Percentiles rank a stretch among this genome's conserved stretches.
These are phyloP conservation scores for Cheilosia vulpina DNA, from an alignment of 2,888 invertebrate genomes.

Conservation along the genomic window DNA sequence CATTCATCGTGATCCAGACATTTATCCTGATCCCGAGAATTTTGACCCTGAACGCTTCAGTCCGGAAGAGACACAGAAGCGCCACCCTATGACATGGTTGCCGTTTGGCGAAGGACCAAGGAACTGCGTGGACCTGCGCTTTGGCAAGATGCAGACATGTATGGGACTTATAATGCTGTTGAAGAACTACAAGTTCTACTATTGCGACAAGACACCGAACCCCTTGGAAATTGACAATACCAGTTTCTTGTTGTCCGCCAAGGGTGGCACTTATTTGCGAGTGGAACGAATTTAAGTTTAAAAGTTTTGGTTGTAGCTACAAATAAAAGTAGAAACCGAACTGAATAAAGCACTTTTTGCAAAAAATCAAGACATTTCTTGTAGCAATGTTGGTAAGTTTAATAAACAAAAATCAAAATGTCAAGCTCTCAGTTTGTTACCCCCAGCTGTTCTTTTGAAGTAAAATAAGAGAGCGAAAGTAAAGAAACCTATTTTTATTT, in stretches of 20 bases:
- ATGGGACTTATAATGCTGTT: conserved; percentile 36
- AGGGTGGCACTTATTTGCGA: conserved; percentile 74
- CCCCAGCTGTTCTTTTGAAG: no score
- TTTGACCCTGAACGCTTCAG: conserved; percentile 87
- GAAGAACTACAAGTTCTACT: conserved; percentile 44
- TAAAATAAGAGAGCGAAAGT: no score
- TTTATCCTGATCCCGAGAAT: conserved; percentile 85
- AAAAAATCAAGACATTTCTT: no score
- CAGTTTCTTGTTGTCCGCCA: conserved; percentile 35
- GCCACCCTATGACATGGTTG: conserved; percentile 81
- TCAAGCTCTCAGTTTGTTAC: no score
- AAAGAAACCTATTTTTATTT: no score
- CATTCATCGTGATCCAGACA: conserved; percentile 85
- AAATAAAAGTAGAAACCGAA: no score
- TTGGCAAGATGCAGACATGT: conserved; percentile 62
- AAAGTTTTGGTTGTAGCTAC: no score
- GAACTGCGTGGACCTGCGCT: conserved; percentile 80
- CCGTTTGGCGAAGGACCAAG: conserved; percentile 81
- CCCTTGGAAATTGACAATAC: conserved; percentile 49
- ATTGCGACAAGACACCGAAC: conserved; percentile 56
- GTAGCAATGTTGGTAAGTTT: no score
- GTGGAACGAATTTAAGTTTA: conserved; percentile 29
- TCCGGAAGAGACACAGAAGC: conserved; percentile 84
- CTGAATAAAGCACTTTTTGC: no score
- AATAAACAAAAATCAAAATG: no score